Conservation (phyloP, 2,113 vertebrate species). For the Spermophilus dauricus region DNA sequence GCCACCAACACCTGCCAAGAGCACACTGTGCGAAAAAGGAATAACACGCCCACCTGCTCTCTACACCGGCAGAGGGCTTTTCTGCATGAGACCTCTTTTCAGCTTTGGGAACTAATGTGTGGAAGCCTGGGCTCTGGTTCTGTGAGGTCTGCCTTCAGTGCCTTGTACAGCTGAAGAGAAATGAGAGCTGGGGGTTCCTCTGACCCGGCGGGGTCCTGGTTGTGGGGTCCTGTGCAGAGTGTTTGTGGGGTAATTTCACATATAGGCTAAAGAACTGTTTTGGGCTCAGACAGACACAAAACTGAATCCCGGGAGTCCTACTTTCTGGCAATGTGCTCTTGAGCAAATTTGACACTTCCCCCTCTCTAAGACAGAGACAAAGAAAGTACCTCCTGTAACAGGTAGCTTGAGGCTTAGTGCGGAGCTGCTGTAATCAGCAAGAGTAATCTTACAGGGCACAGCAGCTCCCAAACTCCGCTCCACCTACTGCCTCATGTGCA, state of each 20-base stretch:
- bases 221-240: background rate
- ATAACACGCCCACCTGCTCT: rapidly evolving
- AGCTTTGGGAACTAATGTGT: background rate
- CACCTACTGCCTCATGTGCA: background rate
- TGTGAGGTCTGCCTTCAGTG: rapidly evolving
- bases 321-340: background rate
- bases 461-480: background rate
- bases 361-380: background rate
- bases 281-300: background rate
- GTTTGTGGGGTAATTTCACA: background rate
- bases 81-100: background rate
- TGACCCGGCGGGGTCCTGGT: background rate
- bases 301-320: background rate
- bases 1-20: background rate
- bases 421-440: background rate
- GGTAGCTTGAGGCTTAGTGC: background rate
- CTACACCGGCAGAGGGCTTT: background rate
- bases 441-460: background rate
- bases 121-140: background rate
- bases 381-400: background rate
- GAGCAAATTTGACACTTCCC: background rate
- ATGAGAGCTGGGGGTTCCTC: background rate
- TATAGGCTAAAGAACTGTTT: background rate
- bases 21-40: background rate
- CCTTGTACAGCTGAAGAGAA: background rate